Evolutionary conservation across 2,113 vertebrate species (phyloP).

Genomic region (Corythaeola cristata): DNA sequence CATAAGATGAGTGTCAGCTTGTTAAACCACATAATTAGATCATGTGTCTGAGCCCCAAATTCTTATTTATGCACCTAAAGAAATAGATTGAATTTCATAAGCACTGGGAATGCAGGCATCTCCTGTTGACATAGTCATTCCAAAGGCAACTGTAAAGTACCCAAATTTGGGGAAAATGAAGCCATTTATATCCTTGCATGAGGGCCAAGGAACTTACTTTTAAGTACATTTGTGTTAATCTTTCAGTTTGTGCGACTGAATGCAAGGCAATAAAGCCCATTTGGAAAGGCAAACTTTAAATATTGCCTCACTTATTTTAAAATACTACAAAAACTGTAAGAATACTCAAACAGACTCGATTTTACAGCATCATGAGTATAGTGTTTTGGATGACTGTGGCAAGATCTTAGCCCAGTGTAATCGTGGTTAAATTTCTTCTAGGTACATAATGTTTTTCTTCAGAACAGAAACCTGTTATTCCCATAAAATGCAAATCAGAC

Average conservation of each 20-base stretch:
- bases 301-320: background rate
- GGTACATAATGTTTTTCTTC: background rate
- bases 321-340: background rate
- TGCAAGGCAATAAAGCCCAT: background rate
- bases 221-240: background rate
- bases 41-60: background rate
- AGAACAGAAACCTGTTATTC: background rate
- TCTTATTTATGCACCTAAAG: conserved; percentile 42
- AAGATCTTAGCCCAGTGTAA: background rate
- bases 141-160: background rate
- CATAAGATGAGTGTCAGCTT: conserved; percentile 13
- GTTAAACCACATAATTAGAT: conserved; percentile 18
- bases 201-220: background rate
- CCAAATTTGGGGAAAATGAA: background rate
- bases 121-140: conserved; percentile 42
- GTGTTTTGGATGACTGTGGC: background rate
- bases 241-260: background rate
- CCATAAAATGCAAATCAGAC: background rate
- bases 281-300: background rate
- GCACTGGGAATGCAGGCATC: conserved; percentile 7
- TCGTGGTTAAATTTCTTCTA: background rate
- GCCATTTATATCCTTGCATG: background rate
- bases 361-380: background rate
- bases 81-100: conserved; percentile 54
- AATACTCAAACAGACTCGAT: background rate